Evolutionary conservation across 2,113 vertebrate genomes (phyloP).

Genomic region (Oreochromis niloticus): DNA sequence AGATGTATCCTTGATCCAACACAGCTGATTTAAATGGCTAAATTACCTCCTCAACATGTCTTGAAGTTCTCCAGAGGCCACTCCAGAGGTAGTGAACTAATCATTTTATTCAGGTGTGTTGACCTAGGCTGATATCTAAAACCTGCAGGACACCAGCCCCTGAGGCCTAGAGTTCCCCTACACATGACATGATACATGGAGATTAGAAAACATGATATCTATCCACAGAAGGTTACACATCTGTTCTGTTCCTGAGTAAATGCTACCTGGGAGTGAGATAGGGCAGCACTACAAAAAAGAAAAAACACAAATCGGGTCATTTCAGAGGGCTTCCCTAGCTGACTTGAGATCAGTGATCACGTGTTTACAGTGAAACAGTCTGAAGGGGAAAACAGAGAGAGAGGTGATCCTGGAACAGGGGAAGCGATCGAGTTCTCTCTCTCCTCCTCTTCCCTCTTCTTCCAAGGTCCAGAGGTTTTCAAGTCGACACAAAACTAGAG

Average conservation of each 20-base stretch:
- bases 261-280: constrained; percentile 8
- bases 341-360: constrained; percentile 41
- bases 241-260: constrained; percentile 50
- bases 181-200: not conserved
- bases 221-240: constrained; percentile 6
- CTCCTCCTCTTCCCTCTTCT: not conserved
- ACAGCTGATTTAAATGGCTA: not conserved
- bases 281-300: not conserved
- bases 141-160: not conserved
- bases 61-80: not conserved
- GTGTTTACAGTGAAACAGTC: constrained; percentile 35
- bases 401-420: not conserved
- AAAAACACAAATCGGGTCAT: constrained; percentile 48
- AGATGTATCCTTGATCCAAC: not conserved
- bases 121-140: not conserved
- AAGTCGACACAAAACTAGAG: constrained; percentile 33
- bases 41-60: not conserved
- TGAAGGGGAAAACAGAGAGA: not conserved
- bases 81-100: not conserved
- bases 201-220: not conserved
- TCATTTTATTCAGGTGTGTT: not conserved
- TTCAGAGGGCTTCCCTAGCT: constrained; percentile 33
- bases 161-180: not conserved
- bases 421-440: not conserved
- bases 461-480: constrained; percentile 35